phyloP scores from a whole-genome alignment of 2,888 invertebrate genomes.

The Platycheirus rosarum region DNA sequence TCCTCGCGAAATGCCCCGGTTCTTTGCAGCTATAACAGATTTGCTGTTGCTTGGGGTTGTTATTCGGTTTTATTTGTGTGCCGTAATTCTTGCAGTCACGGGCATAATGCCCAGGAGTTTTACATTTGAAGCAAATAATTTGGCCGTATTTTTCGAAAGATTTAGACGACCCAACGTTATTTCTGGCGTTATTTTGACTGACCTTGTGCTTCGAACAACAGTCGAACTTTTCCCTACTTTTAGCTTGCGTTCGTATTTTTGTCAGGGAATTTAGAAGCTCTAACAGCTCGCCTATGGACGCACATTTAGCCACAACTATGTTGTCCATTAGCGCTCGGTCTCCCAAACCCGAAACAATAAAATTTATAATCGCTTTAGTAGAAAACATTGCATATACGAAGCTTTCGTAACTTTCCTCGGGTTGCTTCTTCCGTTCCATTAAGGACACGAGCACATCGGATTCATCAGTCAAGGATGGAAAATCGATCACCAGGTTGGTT shows the following conservation, averaged over 20 bases:
- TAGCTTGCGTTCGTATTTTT: not conserved
- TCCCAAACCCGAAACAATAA: slow-evolving; percentile 31
- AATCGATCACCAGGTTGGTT: slow-evolving; percentile 23
- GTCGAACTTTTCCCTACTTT: not conserved
- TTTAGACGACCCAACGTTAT: not conserved
- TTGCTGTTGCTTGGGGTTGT: not conserved
- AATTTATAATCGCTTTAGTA: slow-evolving; percentile 2
- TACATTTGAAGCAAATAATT: not conserved
- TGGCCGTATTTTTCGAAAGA: not conserved
- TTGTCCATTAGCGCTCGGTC: slow-evolving; percentile 16
- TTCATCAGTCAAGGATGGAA: slow-evolving; percentile 9
- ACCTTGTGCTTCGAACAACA: not conserved
- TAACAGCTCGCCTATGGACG: slow-evolving; percentile 2
- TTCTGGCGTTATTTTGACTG: not conserved
- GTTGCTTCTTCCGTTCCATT: slow-evolving; percentile 3
- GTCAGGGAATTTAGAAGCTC: slow-evolving; percentile 6
- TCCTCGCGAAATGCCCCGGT: not conserved
- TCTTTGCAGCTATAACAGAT: not conserved
- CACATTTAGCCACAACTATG: slow-evolving; percentile 1
- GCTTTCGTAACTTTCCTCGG: slow-evolving; percentile 19
- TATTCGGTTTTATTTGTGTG: not conserved
- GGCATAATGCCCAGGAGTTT: not conserved
- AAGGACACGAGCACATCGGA: not conserved
- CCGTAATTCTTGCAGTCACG: not conserved
- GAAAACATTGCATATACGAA: slow-evolving; percentile 18